Percentiles rank a stretch among this genome's conserved stretches.
phyloP scores from a whole-genome alignment of 2,113 vertebrate species.

The Prietella phreatophila region DNA sequence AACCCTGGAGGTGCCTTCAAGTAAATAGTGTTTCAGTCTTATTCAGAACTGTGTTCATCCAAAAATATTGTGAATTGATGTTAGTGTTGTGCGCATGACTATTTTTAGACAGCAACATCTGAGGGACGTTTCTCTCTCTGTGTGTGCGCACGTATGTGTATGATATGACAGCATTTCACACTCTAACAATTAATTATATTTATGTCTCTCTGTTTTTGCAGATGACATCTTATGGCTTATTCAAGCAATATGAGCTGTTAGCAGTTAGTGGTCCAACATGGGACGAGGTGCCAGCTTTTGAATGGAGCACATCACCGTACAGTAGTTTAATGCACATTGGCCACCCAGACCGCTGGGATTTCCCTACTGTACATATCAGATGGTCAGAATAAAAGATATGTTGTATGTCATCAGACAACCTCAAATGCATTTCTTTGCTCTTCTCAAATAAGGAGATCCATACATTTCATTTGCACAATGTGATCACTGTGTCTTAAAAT shows the following conservation, averaged over 20 bases:
- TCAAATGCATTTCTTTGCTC: neutral
- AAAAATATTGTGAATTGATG: neutral
- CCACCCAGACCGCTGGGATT: constrained; percentile 89
- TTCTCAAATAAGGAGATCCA: neutral
- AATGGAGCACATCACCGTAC: constrained; percentile 89
- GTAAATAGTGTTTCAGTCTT: neutral
- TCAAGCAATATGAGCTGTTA: constrained; percentile 71
- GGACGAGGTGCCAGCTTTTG: constrained; percentile 86
- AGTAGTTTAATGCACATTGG: constrained; percentile 81
- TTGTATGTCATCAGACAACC: neutral
- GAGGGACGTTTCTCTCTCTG: neutral
- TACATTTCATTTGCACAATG: neutral
- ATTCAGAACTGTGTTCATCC: neutral
- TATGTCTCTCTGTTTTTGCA: constrained; percentile 53
- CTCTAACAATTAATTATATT: neutral
- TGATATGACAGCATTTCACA: neutral
- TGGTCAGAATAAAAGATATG: constrained; percentile 69
- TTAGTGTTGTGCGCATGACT: neutral
- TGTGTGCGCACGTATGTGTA: neutral
- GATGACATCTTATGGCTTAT: constrained; percentile 82
- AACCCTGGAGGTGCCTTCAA: neutral
- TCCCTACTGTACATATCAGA: constrained; percentile 75
- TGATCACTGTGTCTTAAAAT: neutral
- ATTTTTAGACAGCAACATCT: neutral
- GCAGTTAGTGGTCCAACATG: constrained; percentile 85